Evolutionary conservation across 1,140 invertebrate genomes (phyloP), one percentile per base, ranked within the genome.

Genomic region (Halesus radiatus): DNA sequence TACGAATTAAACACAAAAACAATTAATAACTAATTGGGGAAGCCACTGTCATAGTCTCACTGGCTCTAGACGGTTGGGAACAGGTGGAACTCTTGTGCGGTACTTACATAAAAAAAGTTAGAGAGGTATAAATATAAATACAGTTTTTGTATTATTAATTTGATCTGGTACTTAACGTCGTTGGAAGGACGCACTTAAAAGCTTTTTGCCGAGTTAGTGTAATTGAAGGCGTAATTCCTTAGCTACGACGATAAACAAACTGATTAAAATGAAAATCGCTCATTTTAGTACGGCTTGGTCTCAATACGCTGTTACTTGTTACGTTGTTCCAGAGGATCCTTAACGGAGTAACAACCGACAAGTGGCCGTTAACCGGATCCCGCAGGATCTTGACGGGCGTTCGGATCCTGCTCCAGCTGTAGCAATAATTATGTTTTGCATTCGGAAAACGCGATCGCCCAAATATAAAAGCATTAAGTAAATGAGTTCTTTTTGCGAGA

Each of bases 401-500:
- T 60, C 3, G 16, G 56, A 60, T 60, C 56, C 23, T 60, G 6
- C 13, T 20, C 56, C 56, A 22, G 7, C 37, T 23, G 20, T 60
- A 18, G 18, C 15, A 20, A 60, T 60, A 60, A 60, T 60, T 60
- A 60, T 20, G 23, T 60, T 60, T 60, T 23, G 56, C 20, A 8
- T 60, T 18, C 23, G 56, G 3, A 60, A 60, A 60, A 60, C 56
- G 16, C 56, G 56, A 60, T 60, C 5, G 56, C 20, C 16, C 18
- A 60, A 60, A 60, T 10, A 60, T 60, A 18, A 60, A 58, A 60
- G 56, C 56, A 20, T 60, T 60, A 60, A 60, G 18, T 60, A 60
- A 60, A 60, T 18, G 56, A 60, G 56, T 23, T 20, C 56, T 20
- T 23, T 60, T 60, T 60, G 56, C 23, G 23, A 6, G 18, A 20